A percentile compares a stretch with the other conserved stretches of the same genome.
Conservation (phyloP, 2,113 vertebrate species). For the Actenoides hombroni region DNA sequence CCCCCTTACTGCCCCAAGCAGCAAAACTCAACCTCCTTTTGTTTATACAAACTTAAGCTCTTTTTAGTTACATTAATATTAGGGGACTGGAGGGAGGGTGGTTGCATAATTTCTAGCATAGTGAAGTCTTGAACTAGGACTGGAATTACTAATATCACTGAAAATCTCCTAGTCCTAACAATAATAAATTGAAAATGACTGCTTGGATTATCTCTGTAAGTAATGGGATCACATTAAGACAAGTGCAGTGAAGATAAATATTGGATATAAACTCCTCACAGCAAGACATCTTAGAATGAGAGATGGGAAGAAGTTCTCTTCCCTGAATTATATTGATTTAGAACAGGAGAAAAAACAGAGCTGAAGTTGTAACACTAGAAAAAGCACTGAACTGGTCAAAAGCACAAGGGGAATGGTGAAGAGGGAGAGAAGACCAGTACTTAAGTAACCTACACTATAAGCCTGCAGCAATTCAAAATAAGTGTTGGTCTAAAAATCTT, state of each 20-base stretch:
- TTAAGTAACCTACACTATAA: not conserved
- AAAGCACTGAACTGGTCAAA: not conserved
- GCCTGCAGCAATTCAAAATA: not conserved
- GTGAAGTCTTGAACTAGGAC: not conserved
- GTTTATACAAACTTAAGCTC: not conserved
- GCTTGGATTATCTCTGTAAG: constrained; percentile 37
- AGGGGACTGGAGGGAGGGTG: not conserved
- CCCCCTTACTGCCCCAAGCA: accelerated
- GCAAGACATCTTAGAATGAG: constrained; percentile 16
- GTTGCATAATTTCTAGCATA: not conserved
- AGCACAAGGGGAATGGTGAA: not conserved
- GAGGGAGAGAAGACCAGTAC: not conserved
- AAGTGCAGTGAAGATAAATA: constrained; percentile 55
- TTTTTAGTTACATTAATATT: not conserved
- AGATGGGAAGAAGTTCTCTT: constrained; percentile 12
- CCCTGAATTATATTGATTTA: not conserved
- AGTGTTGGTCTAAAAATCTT: not conserved
- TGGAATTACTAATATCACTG: not conserved
- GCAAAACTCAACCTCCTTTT: not conserved
- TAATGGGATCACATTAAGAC: constrained; percentile 53
- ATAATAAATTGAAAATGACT: constrained; percentile 51
- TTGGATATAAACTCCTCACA: constrained; percentile 43
- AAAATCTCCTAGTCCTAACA: constrained; percentile 31
- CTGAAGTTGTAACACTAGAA: not conserved
- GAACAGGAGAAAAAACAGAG: not conserved